Base-by-base conservation (phyloP, 2,797 vertebrate genomes). In the Trachurus trachurus region DNA sequence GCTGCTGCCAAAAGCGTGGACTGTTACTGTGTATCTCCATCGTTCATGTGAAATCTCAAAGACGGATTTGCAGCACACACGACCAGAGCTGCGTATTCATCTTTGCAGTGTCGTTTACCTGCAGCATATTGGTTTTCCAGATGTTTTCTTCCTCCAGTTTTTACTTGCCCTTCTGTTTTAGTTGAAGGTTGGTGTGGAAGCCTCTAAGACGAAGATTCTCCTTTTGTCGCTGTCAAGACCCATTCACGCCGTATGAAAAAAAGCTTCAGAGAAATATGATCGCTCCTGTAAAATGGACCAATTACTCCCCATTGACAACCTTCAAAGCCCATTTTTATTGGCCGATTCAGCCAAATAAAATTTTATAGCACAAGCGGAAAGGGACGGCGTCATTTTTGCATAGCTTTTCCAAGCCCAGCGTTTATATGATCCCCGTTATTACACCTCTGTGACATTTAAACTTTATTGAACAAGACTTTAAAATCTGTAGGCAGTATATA, bases 391-490 rank as follows among this genome's bases (percentile, higher is more conserved):
- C 89, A 86, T 94, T 96, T 97, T 97, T 97, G 96, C 96, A 96
- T 96, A 96, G 97, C 96, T 96, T 97, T 97, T 88, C 96, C 95
- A 96, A 96, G 96, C 96, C 96, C 74, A 90, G 95, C 86, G 54
- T 97, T 97, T 99, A 97, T 97, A 96, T 96, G 96, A 95, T 96
- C 95, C 95, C 93, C 91, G 96, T 99, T 99, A 99, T 97, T 97
- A 97, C 96, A 97, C 97, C 97, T 95, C 96, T 95, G 97, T 97
- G 97, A 97, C 97, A 98, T 98, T 99, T 98, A 98, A 98, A 99
- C 96, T 98, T 98, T 99, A 98, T 98, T 98, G 97, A 97, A 98
- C 97, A 97, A 97, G 97, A 98, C 97, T 99, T 98, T 97, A 97
- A 98, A 98, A 98, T 97, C 97, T 98, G 96, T 96, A 96, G 96